Percentiles rank a stretch among this genome's conserved stretches.
Evolutionary conservation across 2,888 invertebrate species (phyloP).

Genomic region (Drosophila neonasuta): DNA sequence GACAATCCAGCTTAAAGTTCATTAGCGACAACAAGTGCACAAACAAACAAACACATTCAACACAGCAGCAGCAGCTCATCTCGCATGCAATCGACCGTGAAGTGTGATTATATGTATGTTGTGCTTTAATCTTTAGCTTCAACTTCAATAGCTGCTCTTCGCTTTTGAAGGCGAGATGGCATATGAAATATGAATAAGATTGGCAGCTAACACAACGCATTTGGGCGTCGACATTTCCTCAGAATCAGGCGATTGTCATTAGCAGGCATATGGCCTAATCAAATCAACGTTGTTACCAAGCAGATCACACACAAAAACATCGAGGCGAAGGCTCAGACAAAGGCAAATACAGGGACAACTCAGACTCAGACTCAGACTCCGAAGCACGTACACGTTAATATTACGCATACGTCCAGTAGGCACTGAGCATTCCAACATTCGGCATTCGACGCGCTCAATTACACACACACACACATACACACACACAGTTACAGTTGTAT

Average conservation of each 20-base stretch:
- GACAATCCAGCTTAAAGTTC: background rate
- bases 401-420: conserved; percentile 42
- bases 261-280: conserved; percentile 63
- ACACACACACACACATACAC: conserved; percentile 29
- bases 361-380: background rate
- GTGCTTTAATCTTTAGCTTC: conserved; percentile 2
- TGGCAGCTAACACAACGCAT: conserved; percentile 29
- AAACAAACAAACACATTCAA: background rate
- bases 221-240: conserved; percentile 4
- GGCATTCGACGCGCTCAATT: conserved; percentile 59
- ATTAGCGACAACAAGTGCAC: background rate
- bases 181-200: conserved; percentile 7
- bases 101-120: background rate
- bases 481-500: conserved; percentile 7
- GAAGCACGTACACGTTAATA: conserved; percentile 35
- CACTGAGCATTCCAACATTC: conserved; percentile 35
- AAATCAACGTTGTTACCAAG: conserved; percentile 47
- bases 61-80: background rate
- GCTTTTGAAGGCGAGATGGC: background rate
- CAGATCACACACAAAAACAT: conserved; percentile 11
- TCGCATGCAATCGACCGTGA: background rate
- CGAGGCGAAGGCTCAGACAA: conserved; percentile 3
- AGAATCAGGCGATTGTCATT: conserved; percentile 45
- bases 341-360: background rate
- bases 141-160: conserved; percentile 25